A percentile compares a stretch with the other conserved stretches of the same genome.
Conservation (phyloP, 2,797 vertebrate genomes). For the Lagorchestes hirsutus region DNA sequence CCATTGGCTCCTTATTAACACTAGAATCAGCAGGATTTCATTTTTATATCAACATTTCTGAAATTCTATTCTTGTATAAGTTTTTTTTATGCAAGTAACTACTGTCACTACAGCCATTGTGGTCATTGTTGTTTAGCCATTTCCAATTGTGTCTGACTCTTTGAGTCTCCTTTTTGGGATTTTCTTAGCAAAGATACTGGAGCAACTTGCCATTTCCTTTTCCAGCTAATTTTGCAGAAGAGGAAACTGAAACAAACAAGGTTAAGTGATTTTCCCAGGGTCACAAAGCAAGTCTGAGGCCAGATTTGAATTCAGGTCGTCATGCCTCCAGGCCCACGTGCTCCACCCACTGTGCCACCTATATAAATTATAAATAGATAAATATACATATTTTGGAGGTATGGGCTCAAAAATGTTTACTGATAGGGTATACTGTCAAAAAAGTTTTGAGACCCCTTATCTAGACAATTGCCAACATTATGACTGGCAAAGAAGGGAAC, state of each 20-base stretch:
- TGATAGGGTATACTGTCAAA: neutral
- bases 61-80: neutral
- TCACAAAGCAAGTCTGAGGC: neutral
- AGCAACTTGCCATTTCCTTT: neutral
- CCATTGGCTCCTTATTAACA: neutral
- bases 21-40: neutral
- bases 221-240: neutral
- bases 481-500: neutral
- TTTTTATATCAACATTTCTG: neutral
- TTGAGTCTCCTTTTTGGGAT: neutral
- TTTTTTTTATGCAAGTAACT: neutral
- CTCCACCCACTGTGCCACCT: neutral
- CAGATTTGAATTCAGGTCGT: neutral
- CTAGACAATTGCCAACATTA: neutral
- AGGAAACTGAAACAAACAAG: neutral
- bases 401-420: no score
- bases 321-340: neutral
- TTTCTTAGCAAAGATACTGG: neutral
- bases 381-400: no score
- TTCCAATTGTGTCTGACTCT: neutral
- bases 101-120: neutral
- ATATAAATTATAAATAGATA: neutral
- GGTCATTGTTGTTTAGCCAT: neutral
- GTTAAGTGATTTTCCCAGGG: neutral
- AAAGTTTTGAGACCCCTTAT: neutral